Evolutionary conservation across 2,888 invertebrate species (phyloP), one percentile per base, ranked within the genome.

Genomic region (Cordilura impudica): DNA sequence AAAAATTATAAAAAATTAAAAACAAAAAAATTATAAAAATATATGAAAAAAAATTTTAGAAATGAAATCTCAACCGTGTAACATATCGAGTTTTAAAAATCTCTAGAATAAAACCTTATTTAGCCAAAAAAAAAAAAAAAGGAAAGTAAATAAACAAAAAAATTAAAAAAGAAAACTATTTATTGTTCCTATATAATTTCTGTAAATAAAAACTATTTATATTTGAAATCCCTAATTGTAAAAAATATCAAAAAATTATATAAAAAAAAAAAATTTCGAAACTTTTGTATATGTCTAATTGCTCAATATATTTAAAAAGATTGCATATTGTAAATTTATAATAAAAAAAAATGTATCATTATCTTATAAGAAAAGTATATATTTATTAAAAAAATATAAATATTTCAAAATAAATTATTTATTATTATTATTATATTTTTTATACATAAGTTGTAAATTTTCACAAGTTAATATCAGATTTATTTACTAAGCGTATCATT

Each of bases 171-270:
- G n/a, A 35, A 47, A 58, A 6, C 31, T 67, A 63, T 79, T 67
- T 53, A 79, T 75, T 79, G 79, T 75, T 79, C 79, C 75, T 79
- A 79, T 75, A 56, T 67, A 39, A 43, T 67, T 79, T 79, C 35
- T 79, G 71, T 79, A 75, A 21, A 79, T 74, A 78, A 3, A n/a
- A 60, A 51, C 14, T n/a, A n/a, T 45, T 45, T 19, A 39, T 21
- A 19, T 8, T 12, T 60, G 60, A 65, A 29, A n/a, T 2, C 8
- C 26, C 65, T 53, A 63, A 81, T 78, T 78, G 78, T 71, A 70
- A 45, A 60, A 73, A 53, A 76, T 74, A 73, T 63, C 81, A 54
- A 65, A 72, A 73, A 39, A 79, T 39, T 79, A 78, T 66, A 73
- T n/a, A n/a, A 81, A 70, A 78, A 18, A 69, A 51, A 14, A 10